These are phyloP conservation scores for Nibea albiflora DNA, from an alignment of 2,113 vertebrate genomes.

Conservation along the genomic window DNA sequence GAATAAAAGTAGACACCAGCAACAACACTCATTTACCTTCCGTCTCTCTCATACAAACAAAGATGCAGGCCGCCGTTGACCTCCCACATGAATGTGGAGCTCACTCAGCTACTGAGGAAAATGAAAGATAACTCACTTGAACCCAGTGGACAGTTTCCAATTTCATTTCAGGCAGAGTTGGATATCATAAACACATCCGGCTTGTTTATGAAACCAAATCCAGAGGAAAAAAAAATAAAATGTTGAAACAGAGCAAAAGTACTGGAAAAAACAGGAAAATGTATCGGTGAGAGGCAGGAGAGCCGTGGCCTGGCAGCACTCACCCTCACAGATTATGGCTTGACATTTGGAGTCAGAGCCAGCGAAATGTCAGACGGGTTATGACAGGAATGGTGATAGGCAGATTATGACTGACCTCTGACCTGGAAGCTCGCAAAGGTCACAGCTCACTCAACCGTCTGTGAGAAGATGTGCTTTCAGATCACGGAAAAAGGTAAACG, in stretches of 20 bases:
- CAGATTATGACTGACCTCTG: slow-evolving; percentile 78
- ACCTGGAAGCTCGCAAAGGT: slow-evolving; percentile 76
- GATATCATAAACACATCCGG: slow-evolving; percentile 46
- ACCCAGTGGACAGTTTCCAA: slow-evolving; percentile 46
- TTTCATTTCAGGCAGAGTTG: slow-evolving; percentile 49
- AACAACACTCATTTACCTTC: slow-evolving; percentile 70
- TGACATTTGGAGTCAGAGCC: slow-evolving; percentile 79
- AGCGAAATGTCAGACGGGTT: slow-evolving; percentile 79
- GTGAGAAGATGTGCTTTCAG: slow-evolving; percentile 56
- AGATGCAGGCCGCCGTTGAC: slow-evolving; percentile 35
- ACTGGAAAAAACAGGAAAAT: slow-evolving; percentile 33
- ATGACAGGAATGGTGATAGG: slow-evolving; percentile 78
- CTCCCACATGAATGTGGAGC: slow-evolving; percentile 24
- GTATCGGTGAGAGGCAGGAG: slow-evolving; percentile 22
- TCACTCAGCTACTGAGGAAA: slow-evolving; percentile 14
- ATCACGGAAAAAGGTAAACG: slow-evolving; percentile 44
- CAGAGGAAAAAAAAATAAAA: slow-evolving; percentile 26
- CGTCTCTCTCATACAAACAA: slow-evolving; percentile 52
- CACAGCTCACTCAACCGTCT: slow-evolving; percentile 57
- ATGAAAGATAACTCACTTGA: slow-evolving; percentile 30
- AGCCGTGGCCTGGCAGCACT: slow-evolving; percentile 35
- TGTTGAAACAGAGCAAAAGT: slow-evolving; percentile 29
- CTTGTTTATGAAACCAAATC: slow-evolving; percentile 57
- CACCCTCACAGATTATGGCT: slow-evolving; percentile 64
- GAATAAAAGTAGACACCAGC: slow-evolving; percentile 68